phyloP scores from a whole-genome alignment of 1,140 invertebrate species.

The Macrostomum lignano region DNA sequence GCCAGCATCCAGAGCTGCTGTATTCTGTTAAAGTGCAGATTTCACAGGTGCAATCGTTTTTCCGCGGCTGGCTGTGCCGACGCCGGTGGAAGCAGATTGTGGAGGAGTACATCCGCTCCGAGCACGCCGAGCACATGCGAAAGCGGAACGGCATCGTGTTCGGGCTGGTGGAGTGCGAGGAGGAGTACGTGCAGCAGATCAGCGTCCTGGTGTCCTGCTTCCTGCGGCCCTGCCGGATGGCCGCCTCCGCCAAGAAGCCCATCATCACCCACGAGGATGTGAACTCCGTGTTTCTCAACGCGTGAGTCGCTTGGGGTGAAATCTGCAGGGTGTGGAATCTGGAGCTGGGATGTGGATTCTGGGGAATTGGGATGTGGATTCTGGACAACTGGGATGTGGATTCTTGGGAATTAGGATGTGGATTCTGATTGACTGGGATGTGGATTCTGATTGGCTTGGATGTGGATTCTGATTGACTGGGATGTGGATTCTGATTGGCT shows the following conservation, averaged over 20 bases:
- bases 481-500: no score
- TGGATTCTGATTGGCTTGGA: no score
- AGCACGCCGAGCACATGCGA: constrained; percentile 68
- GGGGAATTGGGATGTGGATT: no score
- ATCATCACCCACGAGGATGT: constrained; percentile 73
- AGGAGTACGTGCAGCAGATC: constrained; percentile 62
- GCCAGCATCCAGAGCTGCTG: no score
- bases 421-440: no score
- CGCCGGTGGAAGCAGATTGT: constrained; percentile 76
- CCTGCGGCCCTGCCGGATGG: constrained; percentile 63
- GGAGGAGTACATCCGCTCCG: constrained; percentile 71
- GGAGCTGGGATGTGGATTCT: no score
- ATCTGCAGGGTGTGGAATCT: no score
- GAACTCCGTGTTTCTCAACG: constrained; percentile 74
- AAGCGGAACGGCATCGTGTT: constrained; percentile 72
- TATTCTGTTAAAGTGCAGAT: constrained; percentile 1
- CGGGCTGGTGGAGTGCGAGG: constrained; percentile 47
- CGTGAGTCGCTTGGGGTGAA: constrained; percentile 15
- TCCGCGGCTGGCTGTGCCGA: constrained; percentile 64
- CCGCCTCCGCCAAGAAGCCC: constrained; percentile 60
- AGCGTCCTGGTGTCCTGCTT: constrained; percentile 68
- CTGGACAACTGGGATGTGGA: no score
- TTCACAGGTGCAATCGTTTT: constrained; percentile 50
- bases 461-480: no score
- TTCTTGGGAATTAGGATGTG: no score